A percentile compares a stretch with the other conserved stretches of the same genome.
These are phyloP conservation scores for Zosterops japonicus DNA, from an alignment of 2,113 vertebrate species.

Conservation along the genomic window DNA sequence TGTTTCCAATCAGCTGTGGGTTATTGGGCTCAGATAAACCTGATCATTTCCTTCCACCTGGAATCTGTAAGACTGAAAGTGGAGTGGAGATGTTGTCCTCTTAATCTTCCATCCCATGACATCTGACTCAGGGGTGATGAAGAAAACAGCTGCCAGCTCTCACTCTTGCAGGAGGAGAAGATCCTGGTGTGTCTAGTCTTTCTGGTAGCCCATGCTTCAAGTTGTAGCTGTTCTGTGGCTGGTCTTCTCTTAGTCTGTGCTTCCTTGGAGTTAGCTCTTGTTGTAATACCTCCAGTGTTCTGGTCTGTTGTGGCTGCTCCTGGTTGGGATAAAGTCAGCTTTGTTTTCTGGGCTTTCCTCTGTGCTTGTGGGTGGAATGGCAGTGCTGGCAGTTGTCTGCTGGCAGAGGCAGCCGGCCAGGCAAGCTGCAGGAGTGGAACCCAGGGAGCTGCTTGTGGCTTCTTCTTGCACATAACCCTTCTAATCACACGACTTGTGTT, in stretches of 20 bases:
- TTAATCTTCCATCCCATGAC: neutral
- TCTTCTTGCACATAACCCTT: neutral
- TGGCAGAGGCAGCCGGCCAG: neutral
- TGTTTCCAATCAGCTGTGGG: neutral
- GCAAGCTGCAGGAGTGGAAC: neutral
- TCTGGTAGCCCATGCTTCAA: neutral
- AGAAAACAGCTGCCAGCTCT: neutral
- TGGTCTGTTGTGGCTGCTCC: neutral
- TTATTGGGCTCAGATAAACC: neutral
- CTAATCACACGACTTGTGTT: rapidly evolving
- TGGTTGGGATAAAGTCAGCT: neutral
- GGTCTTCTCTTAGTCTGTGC: neutral
- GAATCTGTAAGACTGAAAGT: neutral
- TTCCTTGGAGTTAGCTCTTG: neutral
- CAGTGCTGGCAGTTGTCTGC: neutral
- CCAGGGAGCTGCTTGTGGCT: neutral
- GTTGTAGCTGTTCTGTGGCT: neutral
- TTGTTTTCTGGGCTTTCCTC: neutral
- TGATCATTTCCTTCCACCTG: neutral
- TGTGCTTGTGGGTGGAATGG: neutral
- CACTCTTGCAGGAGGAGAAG: neutral
- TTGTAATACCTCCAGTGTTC: neutral
- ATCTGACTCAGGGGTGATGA: neutral
- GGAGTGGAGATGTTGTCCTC: neutral
- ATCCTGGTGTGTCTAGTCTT: neutral